These are phyloP conservation scores for Nicator chloris DNA, from an alignment of 2,113 vertebrate species.

Conservation along the genomic window DNA sequence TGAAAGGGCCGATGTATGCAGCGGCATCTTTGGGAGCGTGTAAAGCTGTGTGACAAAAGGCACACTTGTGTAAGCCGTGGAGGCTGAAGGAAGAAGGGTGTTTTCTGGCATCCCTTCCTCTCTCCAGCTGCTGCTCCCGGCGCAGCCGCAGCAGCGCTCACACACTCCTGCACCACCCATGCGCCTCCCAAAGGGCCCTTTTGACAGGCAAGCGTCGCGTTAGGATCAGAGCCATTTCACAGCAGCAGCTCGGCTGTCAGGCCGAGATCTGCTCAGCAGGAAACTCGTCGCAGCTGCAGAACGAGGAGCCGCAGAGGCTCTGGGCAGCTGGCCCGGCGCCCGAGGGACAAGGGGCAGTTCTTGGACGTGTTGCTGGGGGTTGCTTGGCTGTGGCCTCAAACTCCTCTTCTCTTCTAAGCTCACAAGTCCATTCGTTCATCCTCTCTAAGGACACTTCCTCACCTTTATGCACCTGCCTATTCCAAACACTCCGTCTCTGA, in stretches of 20 bases:
- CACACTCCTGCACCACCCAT: accelerated
- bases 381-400: background rate
- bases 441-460: background rate
- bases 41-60: background rate
- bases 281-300: background rate
- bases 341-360: background rate
- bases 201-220: accelerated
- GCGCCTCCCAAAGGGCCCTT: accelerated
- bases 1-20: background rate
- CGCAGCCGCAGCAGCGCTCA: background rate
- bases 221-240: accelerated
- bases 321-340: accelerated
- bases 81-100: background rate
- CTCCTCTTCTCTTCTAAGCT: background rate
- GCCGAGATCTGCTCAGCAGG: background rate
- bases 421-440: background rate
- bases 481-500: background rate
- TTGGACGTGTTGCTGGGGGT: too few species aligned
- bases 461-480: background rate
- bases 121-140: background rate
- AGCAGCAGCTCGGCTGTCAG: background rate
- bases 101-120: background rate
- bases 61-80: accelerated
- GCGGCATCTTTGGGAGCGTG: accelerated
- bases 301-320: background rate